A percentile compares a stretch with the other conserved stretches of the same genome.
phyloP scores from a whole-genome alignment of 92 coral and sea anemone species.

The Muricea muricata region DNA sequence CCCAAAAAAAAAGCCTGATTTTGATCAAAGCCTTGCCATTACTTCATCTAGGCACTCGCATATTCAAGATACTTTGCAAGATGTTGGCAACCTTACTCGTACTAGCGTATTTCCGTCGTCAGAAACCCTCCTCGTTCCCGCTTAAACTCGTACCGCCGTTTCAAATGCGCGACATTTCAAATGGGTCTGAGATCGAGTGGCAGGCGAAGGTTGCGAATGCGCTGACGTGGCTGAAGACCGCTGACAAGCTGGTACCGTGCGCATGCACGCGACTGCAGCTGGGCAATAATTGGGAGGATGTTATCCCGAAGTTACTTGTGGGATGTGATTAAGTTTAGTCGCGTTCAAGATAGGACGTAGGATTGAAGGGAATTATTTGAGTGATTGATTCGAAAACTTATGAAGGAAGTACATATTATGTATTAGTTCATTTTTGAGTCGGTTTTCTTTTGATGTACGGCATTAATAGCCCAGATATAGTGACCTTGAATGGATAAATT shows the following conservation, averaged over 20 bases:
- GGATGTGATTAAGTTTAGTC: no score
- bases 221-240: slow-evolving; percentile 77
- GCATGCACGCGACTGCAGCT: slow-evolving; percentile 88
- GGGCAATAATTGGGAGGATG: slow-evolving; percentile 85
- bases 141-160: slow-evolving; percentile 58
- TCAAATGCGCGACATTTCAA: not conserved
- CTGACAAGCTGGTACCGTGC: slow-evolving; percentile 83
- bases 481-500: no score
- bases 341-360: no score
- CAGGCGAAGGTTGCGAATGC: slow-evolving; percentile 61
- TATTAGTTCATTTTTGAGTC: no score
- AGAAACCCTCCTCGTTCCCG: slow-evolving; percentile 55
- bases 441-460: no score
- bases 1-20: no score
- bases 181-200: slow-evolving; percentile 54
- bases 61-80: slow-evolving; percentile 68
- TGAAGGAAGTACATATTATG: no score
- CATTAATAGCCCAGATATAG: no score
- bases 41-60: slow-evolving; percentile 68
- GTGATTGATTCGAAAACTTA: no score
- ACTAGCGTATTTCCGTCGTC: slow-evolving; percentile 70
- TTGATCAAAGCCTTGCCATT: not conserved
- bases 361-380: no score
- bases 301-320: slow-evolving; percentile 22
- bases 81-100: slow-evolving; percentile 80